phyloP scores from a whole-genome alignment of 2,797 vertebrate genomes.

The Pelodytes ibericus region DNA sequence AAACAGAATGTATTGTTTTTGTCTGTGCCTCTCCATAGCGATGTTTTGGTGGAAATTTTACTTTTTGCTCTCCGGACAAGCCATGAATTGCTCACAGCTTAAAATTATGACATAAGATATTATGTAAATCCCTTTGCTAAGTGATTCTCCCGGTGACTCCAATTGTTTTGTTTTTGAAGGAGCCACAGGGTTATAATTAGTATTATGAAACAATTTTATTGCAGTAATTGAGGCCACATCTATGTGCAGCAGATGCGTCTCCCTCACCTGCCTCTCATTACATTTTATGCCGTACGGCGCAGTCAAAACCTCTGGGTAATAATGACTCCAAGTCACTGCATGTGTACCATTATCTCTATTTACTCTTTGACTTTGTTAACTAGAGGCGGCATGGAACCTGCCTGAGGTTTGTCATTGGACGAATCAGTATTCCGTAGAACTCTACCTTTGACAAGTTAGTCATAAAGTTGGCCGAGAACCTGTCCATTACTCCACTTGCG shows the following conservation, averaged over 20 bases:
- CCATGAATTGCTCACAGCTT: too few relatives aligned
- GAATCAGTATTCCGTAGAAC: too few relatives aligned
- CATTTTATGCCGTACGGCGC: neutral
- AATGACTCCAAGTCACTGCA: neutral
- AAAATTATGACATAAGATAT: neutral
- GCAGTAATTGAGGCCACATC: neutral
- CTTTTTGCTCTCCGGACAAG: too few relatives aligned
- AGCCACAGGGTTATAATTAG: neutral
- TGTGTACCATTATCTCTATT: neutral
- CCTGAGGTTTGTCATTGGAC: neutral
- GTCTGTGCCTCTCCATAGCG: too few relatives aligned
- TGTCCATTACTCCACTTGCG: too few relatives aligned
- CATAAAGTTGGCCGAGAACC: too few relatives aligned
- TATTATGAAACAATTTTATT: neutral
- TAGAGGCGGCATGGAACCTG: neutral
- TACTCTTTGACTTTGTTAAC: neutral
- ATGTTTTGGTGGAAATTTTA: too few relatives aligned
- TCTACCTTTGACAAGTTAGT: too few relatives aligned
- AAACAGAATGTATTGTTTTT: too few relatives aligned
- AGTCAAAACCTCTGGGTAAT: neutral
- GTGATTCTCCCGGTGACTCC: neutral
- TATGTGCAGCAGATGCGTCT: neutral
- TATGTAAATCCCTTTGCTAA: neutral
- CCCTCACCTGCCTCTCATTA: constrained; percentile 1
- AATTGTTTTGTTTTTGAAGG: neutral